Conservation (phyloP, 1,140 invertebrate species). For the Homarus americanus region DNA sequence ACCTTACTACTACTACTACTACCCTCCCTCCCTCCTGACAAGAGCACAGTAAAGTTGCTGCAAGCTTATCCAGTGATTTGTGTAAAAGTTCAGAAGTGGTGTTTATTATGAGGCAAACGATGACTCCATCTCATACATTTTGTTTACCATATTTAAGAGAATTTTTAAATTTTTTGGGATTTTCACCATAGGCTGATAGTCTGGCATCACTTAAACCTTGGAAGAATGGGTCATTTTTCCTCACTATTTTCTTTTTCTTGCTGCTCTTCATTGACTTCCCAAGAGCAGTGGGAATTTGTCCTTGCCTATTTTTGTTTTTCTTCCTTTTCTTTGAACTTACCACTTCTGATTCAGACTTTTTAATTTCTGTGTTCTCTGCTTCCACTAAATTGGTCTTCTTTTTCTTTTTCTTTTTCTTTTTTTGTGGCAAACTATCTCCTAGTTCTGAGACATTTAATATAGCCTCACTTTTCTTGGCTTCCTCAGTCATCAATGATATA, state of each 20-base stretch:
- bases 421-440: background rate
- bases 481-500: background rate
- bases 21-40: too few species aligned
- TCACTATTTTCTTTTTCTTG: background rate
- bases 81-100: too few species aligned
- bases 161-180: slow-evolving; percentile 92
- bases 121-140: too few species aligned
- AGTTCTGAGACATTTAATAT: background rate
- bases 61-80: too few species aligned
- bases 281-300: background rate
- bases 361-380: background rate
- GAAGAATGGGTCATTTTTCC: slow-evolving; percentile 8
- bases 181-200: slow-evolving; percentile 92
- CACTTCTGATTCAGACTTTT: background rate
- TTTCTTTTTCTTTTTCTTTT: background rate
- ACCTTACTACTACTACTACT: too few species aligned
- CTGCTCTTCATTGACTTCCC: background rate
- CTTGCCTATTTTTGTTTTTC: slow-evolving; percentile 77
- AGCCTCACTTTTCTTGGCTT: background rate
- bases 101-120: too few species aligned
- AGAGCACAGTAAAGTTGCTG: too few species aligned
- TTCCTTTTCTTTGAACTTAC: slow-evolving; percentile 22
- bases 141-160: slow-evolving; percentile 82
- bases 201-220: slow-evolving; percentile 82
- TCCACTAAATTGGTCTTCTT: background rate